phyloP scores from a whole-genome alignment of 2,113 vertebrate genomes.

The Callithrix jacchus region DNA sequence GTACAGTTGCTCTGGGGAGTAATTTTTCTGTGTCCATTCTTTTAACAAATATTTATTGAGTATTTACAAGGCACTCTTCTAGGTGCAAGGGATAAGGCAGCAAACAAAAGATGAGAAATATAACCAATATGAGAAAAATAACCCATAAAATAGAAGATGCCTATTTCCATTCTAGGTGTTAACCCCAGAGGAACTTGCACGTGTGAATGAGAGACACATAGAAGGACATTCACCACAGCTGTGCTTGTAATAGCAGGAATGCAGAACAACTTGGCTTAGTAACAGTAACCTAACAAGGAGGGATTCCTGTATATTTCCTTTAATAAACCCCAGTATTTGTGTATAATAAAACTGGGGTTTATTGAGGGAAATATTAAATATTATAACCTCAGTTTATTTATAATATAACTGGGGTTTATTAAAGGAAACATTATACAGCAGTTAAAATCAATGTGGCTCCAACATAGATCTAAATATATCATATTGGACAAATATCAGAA shows the following conservation, averaged over 20 bases:
- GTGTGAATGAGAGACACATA: not conserved
- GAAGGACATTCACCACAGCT: rapidly evolving
- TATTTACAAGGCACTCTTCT: not conserved
- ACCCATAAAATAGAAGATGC: not conserved
- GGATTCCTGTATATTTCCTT: no score
- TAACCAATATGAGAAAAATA: not conserved
- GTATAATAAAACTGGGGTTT: no score
- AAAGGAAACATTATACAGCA: not conserved
- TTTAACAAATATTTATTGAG: not conserved
- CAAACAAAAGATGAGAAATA: not conserved
- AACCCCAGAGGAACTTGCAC: not conserved
- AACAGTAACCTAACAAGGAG: not conserved
- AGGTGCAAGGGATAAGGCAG: not conserved
- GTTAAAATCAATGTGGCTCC: not conserved
- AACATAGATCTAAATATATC: not conserved
- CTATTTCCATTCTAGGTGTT: not conserved
- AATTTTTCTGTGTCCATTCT: not conserved
- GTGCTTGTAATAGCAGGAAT: not conserved
- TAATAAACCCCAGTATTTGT: no score
- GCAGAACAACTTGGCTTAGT: not conserved
- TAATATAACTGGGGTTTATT: not conserved
- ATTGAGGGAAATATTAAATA: no score
- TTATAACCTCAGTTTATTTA: no score
- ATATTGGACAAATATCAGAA: not conserved
- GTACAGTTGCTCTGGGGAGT: not conserved